phyloP scores from a whole-genome alignment of 2,113 vertebrate species.

The Polyodon spathula region DNA sequence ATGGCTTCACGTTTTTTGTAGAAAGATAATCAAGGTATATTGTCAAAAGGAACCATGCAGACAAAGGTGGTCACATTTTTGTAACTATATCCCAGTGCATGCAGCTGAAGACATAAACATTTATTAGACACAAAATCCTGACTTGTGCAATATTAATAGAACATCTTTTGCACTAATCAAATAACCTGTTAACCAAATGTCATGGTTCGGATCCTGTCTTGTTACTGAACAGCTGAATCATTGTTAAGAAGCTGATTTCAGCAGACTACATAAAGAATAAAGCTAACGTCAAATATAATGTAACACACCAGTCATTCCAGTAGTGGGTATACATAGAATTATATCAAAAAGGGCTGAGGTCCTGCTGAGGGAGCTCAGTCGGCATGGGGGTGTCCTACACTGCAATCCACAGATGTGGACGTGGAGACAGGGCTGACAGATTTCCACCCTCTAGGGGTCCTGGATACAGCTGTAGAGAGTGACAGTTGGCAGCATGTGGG shows the following conservation, averaged over 20 bases:
- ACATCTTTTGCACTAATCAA: neutral
- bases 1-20: neutral
- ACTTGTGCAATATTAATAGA: constrained; percentile 1
- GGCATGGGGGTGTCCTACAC: neutral
- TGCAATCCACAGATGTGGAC: neutral
- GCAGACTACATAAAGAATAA: neutral
- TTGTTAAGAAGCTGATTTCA: no score
- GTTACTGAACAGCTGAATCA: no score
- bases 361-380: neutral
- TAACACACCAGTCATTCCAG: neutral
- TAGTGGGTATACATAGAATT: neutral
- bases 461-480: neutral
- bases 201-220: no score
- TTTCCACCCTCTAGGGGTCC: neutral
- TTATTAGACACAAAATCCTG: neutral
- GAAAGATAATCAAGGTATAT: neutral
- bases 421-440: neutral
- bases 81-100: neutral
- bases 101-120: neutral
- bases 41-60: neutral
- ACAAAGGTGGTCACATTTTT: neutral
- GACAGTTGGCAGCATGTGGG: neutral
- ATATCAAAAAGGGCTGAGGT: neutral
- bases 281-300: neutral
- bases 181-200: neutral